Evolutionary conservation across 2,113 vertebrate genomes (phyloP), one percentile per base, ranked within the genome.

Genomic region (Passer domesticus): DNA sequence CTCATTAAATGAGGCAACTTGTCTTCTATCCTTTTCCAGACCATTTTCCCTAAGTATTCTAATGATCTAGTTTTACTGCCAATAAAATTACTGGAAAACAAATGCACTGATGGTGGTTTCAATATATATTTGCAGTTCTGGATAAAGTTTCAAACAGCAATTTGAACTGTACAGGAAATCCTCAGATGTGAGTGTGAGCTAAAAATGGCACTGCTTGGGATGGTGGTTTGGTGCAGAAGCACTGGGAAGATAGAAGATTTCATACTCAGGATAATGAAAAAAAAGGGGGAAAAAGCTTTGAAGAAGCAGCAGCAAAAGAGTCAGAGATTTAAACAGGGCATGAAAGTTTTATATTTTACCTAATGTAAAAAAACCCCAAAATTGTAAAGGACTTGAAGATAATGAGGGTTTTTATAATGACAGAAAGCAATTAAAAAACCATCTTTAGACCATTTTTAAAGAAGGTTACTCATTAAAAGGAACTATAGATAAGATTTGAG

Each of bases 131-230:
- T 88, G 12, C 31, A 92, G 49, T 47, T 72, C 92, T 89, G 90
- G 83, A 90, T 94, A 77, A 81, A 83, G 43, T 58, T 94, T 92
- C 13, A 81, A 90, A 74, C 14, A 77, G 68, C 56, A 95, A 75
- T 87, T 86, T 92, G 56, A 90, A 87, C 47, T 37, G 39, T n/a
- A 88, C 91, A 95, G 86, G 89, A 97, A 97, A 90, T 47, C 83
- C 79, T 92, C 60, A 83, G 59, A 92, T 55, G 68, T 90, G 86
- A 90, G 10, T 47, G 10, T 70, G 43, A 93, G 47, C 80, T 95
- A 95, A 96, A 97, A 96, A 94, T 67, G 86, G 43, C 56, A 70
- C 6, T 81, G 13, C 41, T 86, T 81, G 39, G 83, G 21, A 37
- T 47, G 74, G 92, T 69, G 90, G 79, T 90, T 94, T 90, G 28